These are phyloP conservation scores for Araneus ventricosus DNA, from an alignment of 1,140 invertebrate species.

Conservation along the genomic window DNA sequence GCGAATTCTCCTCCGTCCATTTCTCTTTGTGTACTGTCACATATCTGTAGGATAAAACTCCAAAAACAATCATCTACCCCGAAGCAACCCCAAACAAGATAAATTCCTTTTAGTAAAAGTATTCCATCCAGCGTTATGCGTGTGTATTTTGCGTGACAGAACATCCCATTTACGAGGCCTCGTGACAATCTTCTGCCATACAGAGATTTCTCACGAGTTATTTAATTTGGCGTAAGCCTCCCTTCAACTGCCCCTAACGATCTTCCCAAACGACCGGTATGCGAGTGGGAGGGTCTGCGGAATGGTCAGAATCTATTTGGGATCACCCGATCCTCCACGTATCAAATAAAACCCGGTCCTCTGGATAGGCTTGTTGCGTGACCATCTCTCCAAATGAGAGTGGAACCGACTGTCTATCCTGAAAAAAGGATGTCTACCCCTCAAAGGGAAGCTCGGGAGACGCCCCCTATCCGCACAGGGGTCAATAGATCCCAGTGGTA, in stretches of 20 bases:
- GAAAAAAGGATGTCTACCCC: conserved; percentile 35
- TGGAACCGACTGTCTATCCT: background rate
- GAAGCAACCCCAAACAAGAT: background rate
- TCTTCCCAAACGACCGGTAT: conserved; percentile 51
- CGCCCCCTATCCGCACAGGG: background rate
- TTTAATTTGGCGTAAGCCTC: conserved; percentile 67
- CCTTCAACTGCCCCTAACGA: conserved; percentile 65
- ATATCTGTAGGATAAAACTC: conserved; percentile 4
- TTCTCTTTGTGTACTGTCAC: conserved; percentile 11
- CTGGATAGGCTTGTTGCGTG: conserved; percentile 13
- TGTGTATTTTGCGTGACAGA: conserved; percentile 55
- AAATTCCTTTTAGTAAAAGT: conserved; percentile 16
- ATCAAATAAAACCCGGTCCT: conserved; percentile 27
- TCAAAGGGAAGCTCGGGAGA: background rate
- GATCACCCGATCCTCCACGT: conserved; percentile 56
- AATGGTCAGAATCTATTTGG: conserved; percentile 74
- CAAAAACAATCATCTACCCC: background rate
- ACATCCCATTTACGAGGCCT: conserved; percentile 44
- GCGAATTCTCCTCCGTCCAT: background rate
- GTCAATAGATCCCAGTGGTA: background rate
- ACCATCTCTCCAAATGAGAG: background rate
- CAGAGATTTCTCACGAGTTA: conserved; percentile 72
- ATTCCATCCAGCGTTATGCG: conserved; percentile 23
- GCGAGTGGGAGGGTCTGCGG: conserved; percentile 49
- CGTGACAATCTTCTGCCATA: conserved; percentile 63